A percentile compares a stretch with the other conserved stretches of the same genome.
Evolutionary conservation across 1,140 invertebrate genomes (phyloP).

Genomic region (Microplitis mediator): DNA sequence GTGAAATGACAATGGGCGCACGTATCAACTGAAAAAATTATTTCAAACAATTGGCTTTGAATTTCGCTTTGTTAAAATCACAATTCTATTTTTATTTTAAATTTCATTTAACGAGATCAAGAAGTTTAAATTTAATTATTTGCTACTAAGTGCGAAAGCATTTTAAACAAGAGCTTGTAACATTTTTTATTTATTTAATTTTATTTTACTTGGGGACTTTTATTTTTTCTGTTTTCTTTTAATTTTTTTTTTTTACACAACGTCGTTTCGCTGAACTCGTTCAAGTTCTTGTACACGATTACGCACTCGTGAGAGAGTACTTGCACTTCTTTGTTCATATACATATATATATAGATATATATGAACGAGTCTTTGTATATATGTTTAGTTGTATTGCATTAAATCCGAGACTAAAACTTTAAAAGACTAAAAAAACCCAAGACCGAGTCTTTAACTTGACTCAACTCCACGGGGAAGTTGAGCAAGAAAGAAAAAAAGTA

Average conservation of each 20-base stretch:
- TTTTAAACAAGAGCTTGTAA: not conserved
- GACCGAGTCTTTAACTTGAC: not conserved
- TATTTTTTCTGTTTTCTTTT: not conserved
- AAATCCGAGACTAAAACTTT: no score
- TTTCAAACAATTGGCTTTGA: not conserved
- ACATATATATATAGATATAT: no score
- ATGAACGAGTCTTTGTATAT: not conserved
- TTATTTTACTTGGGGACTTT: not conserved
- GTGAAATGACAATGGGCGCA: slow-evolving; percentile 39
- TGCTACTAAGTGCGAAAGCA: not conserved
- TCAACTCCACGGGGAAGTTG: no score
- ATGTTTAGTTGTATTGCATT: not conserved
- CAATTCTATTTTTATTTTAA: no score
- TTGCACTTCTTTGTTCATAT: not conserved
- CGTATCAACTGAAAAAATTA: slow-evolving; percentile 29
- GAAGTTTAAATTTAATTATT: not conserved
- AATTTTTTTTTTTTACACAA: not conserved
- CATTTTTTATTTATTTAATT: not conserved
- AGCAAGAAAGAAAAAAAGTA: no score
- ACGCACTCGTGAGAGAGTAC: slow-evolving; percentile 1
- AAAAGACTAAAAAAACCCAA: not conserved
- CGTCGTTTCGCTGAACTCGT: not conserved
- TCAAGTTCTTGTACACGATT: slow-evolving; percentile 4
- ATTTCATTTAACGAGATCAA: no score
- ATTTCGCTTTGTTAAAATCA: no score